Conservation (phyloP, 53 echinoderm and acorn worm species). For the Patiria pectinifera region DNA sequence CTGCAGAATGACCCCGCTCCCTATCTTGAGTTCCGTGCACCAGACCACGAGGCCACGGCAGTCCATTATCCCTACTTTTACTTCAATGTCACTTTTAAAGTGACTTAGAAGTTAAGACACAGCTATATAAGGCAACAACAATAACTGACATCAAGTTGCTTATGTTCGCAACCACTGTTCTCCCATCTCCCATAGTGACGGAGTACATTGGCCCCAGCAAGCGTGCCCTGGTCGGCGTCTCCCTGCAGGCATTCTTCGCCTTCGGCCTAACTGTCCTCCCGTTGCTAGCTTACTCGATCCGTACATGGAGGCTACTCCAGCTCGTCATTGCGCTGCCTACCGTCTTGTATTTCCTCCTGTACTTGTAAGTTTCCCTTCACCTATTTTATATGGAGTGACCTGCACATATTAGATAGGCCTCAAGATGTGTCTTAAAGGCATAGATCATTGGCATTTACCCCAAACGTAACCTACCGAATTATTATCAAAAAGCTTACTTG, state of each 20-base stretch:
- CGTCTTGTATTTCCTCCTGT: constrained; percentile 67
- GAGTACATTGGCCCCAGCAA: constrained; percentile 84
- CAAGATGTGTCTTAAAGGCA: not conserved
- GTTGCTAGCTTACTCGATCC: constrained; percentile 74
- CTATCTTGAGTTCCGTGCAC: too few species aligned
- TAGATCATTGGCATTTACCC: too few species aligned
- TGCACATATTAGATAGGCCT: not conserved
- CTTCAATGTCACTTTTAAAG: too few species aligned
- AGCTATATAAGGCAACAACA: too few species aligned
- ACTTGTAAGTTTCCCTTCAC: constrained; percentile 63
- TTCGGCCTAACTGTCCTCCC: constrained; percentile 80
- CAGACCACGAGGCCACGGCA: too few species aligned
- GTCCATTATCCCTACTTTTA: too few species aligned
- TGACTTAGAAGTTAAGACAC: too few species aligned
- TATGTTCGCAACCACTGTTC: too few species aligned
- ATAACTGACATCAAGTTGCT: too few species aligned
- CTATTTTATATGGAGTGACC: not conserved
- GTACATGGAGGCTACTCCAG: constrained; percentile 80
- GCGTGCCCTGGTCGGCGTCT: constrained; percentile 66
- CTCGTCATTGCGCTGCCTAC: constrained; percentile 71
- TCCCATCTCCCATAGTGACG: constrained; percentile 52
- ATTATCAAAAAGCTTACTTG: too few species aligned
- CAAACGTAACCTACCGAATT: too few species aligned
- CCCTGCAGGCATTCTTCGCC: constrained; percentile 77
- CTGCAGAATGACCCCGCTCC: too few species aligned